phyloP scores from a whole-genome alignment of 2,113 vertebrate species.

The Malurus elegans region DNA sequence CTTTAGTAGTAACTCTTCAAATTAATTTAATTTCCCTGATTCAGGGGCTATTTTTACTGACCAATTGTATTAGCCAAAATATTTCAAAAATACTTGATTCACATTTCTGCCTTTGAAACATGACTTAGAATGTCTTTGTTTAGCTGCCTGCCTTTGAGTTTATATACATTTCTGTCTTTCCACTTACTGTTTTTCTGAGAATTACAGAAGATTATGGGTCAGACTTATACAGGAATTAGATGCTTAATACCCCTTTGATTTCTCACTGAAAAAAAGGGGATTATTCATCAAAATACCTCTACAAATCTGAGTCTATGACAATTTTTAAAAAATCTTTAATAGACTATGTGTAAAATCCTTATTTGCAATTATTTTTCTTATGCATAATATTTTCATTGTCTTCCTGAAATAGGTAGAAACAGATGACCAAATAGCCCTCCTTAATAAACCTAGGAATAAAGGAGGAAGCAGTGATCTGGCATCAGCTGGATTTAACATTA shows the following conservation, averaged over 20 bases:
- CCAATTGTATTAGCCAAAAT: not conserved
- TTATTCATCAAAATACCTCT: not conserved
- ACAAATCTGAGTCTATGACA: not conserved
- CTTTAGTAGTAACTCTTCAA: not conserved
- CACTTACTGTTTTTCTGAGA: not conserved
- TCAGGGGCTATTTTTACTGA: not conserved
- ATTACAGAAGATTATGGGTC: slow-evolving; percentile 1
- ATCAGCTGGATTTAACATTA: slow-evolving; percentile 89
- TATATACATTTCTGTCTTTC: not conserved
- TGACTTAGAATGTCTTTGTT: not conserved
- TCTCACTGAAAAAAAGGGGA: not conserved
- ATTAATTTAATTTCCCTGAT: not conserved
- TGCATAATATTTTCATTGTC: not conserved
- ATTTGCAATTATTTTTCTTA: not conserved
- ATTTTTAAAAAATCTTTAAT: not conserved
- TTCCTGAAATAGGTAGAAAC: slow-evolving; percentile 59
- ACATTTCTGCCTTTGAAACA: not conserved
- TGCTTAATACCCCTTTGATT: not conserved
- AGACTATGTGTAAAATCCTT: not conserved
- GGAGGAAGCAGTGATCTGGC: slow-evolving; percentile 69
- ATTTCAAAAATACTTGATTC: not conserved
- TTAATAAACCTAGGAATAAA: slow-evolving; percentile 58
- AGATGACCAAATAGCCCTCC: slow-evolving; percentile 74
- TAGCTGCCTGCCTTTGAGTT: not conserved
- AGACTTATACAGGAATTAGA: not conserved